Conservation (phyloP, 2,888 invertebrate genomes). For the Halictus ligatus region DNA sequence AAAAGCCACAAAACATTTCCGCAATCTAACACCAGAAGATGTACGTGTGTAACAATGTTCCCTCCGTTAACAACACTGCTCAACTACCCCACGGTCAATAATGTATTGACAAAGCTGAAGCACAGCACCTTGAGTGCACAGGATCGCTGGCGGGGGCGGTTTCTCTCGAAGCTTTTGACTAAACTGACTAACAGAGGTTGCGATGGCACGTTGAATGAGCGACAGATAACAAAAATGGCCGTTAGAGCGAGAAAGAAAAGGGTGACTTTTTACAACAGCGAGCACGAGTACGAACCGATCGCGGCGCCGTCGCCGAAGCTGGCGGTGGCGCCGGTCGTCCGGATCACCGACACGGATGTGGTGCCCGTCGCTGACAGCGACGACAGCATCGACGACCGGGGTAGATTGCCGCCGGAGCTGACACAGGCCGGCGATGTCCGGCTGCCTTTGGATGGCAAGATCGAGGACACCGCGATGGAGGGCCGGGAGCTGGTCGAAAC, state of each 20-base stretch:
- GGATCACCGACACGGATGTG: slow-evolving; percentile 84
- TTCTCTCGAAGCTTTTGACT: background rate
- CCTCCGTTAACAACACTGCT: background rate
- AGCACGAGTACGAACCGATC: slow-evolving; percentile 97
- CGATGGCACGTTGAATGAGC: background rate
- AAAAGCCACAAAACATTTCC: background rate
- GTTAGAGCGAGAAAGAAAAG: slow-evolving; percentile 46
- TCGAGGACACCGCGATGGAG: slow-evolving; percentile 83
- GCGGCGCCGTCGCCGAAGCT: slow-evolving; percentile 88
- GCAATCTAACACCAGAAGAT: background rate
- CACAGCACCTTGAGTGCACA: background rate
- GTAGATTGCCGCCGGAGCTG: slow-evolving; percentile 76
- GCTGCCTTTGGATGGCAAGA: slow-evolving; percentile 82
- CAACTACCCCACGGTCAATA: background rate
- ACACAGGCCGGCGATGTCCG: slow-evolving; percentile 83
- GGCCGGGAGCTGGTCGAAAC: slow-evolving; percentile 79
- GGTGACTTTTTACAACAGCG: slow-evolving; percentile 87
- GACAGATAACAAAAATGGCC: slow-evolving; percentile 32
- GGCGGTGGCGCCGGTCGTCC: slow-evolving; percentile 81
- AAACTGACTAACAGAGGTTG: background rate
- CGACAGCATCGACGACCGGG: slow-evolving; percentile 81
- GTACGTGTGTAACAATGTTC: background rate
- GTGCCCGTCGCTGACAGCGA: slow-evolving; percentile 83
- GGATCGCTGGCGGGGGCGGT: background rate
- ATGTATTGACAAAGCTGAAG: background rate